Evolutionary conservation across 2,113 vertebrate species (phyloP).

Genomic region (Oenanthe melanoleuca): DNA sequence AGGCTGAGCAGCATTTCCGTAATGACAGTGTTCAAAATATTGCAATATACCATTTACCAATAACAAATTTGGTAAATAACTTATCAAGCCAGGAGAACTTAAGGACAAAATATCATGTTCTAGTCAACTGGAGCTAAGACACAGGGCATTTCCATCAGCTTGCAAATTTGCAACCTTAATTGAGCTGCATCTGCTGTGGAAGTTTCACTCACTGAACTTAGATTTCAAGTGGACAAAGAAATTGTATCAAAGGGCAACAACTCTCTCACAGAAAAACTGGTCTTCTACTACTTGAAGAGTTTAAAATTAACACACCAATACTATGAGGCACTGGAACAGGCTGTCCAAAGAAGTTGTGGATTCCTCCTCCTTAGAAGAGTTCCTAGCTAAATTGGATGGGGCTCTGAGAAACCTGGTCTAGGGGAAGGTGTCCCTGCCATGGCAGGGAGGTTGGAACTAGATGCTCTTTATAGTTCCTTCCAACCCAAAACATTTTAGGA

Average conservation of each 20-base stretch:
- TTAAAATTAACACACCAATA: not conserved
- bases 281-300: not conserved
- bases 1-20: not conserved
- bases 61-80: not conserved
- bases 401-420: not conserved
- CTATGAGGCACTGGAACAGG: not conserved
- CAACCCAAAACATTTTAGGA: not conserved
- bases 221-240: not conserved
- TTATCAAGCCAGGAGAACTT: not conserved
- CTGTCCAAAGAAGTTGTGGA: not conserved
- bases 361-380: not conserved
- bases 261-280: not conserved
- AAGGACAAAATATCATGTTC: not conserved
- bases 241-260: not conserved
- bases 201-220: not conserved
- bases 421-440: not conserved
- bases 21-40: not conserved
- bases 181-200: not conserved
- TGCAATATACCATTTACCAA: not conserved
- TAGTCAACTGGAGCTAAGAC: not conserved
- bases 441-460: not conserved
- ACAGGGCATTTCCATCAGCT: not conserved
- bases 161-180: not conserved
- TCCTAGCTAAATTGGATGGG: not conserved
- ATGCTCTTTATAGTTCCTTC: not conserved